phyloP scores from a whole-genome alignment of 2,113 vertebrate species.

The Gymnocephalus cernua region DNA sequence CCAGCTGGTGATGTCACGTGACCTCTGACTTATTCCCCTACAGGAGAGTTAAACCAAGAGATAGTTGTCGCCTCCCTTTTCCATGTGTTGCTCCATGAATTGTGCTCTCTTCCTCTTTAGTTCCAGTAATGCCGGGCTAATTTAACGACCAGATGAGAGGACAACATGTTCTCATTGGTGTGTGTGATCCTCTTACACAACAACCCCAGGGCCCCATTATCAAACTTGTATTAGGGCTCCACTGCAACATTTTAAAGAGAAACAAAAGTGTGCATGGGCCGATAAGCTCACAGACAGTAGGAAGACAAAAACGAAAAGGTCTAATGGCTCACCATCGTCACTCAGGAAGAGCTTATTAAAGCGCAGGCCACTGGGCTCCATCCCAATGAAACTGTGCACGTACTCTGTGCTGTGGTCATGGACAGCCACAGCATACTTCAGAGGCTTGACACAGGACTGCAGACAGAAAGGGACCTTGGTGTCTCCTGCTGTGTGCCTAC shows the following conservation, averaged over 20 bases:
- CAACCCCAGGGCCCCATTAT: neutral
- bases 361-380: constrained; percentile 97
- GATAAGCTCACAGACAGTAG: neutral
- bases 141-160: neutral
- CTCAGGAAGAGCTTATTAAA: constrained; percentile 98
- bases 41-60: neutral
- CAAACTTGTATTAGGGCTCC: neutral
- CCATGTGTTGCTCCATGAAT: neutral
- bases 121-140: neutral
- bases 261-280: neutral
- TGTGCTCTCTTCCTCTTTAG: neutral
- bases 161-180: constrained; percentile 5
- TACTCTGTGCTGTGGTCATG: constrained; percentile 95
- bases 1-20: neutral
- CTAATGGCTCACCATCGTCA: constrained; percentile 92
- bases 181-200: constrained; percentile 43
- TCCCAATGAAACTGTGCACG: constrained; percentile 96
- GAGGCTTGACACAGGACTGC: constrained; percentile 97
- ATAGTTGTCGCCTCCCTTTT: no score
- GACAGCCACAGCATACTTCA: constrained; percentile 96
- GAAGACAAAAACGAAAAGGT: neutral
- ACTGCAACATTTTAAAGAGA: neutral
- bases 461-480: constrained; percentile 98
- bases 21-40: neutral
- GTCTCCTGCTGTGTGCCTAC: constrained; percentile 95